phyloP scores from a whole-genome alignment of 2,797 vertebrate genomes.

The Glyptemys insculpta region DNA sequence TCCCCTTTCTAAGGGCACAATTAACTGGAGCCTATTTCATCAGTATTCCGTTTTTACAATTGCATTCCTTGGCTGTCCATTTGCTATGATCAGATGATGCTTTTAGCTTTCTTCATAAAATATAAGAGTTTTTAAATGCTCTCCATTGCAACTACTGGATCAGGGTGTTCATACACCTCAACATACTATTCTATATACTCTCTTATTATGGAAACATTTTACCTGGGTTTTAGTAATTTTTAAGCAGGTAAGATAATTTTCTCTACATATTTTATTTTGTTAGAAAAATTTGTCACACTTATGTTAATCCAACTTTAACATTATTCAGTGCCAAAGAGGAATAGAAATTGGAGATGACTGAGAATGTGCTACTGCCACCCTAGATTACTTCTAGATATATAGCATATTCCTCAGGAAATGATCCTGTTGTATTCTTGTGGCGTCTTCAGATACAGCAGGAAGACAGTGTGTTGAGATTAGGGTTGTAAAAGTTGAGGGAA shows the following conservation, averaged over 20 bases:
- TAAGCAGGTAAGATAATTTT: neutral
- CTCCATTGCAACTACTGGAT: neutral
- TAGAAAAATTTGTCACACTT: neutral
- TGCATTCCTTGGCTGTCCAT: neutral
- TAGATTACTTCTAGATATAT: neutral
- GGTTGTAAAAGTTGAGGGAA: neutral
- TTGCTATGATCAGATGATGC: neutral
- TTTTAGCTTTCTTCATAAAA: neutral
- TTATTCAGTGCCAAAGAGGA: neutral
- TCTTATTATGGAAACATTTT: neutral
- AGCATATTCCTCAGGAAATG: neutral
- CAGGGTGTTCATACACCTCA: neutral
- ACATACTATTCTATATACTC: neutral
- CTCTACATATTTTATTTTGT: neutral
- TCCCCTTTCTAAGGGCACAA: neutral
- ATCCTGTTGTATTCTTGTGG: neutral
- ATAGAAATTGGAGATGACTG: neutral
- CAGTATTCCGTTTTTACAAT: neutral
- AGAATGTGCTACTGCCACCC: neutral
- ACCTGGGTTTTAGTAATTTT: neutral
- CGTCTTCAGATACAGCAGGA: neutral
- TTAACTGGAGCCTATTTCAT: neutral
- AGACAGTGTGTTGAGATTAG: conserved; percentile 5
- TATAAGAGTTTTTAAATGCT: neutral
- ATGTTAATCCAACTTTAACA: neutral